phyloP scores from a whole-genome alignment of 2,113 vertebrate species.

The Podarcis muralis region DNA sequence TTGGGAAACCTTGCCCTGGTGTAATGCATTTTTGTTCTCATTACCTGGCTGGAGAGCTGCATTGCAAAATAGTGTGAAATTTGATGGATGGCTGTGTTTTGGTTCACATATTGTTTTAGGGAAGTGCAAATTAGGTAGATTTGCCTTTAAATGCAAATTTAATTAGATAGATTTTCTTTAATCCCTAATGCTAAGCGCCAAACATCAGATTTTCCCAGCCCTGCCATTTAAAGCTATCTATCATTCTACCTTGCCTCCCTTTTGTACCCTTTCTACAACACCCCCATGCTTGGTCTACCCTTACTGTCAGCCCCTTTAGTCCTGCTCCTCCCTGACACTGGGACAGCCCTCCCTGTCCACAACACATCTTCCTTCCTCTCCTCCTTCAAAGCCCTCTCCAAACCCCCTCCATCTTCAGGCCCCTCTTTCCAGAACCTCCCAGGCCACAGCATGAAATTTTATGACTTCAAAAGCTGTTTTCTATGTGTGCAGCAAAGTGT shows the following conservation, averaged over 20 bases:
- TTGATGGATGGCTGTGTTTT: no score
- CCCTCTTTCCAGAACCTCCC: not conserved
- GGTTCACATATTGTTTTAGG: no score
- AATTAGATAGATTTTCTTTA: no score
- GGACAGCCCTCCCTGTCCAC: not conserved
- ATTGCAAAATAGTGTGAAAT: no score
- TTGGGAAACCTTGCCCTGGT: no score
- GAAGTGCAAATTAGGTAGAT: no score
- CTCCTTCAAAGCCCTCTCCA: not conserved
- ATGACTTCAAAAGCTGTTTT: conserved; percentile 15
- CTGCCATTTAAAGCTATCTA: not conserved
- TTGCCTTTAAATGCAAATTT: no score
- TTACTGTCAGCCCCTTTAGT: not conserved
- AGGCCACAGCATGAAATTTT: not conserved
- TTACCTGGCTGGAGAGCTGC: no score
- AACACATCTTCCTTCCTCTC: not conserved
- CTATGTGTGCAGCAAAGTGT: conserved; percentile 8
- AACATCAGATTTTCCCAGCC: not conserved
- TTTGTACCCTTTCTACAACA: not conserved
- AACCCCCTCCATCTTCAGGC: not conserved
- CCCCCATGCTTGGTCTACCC: not conserved
- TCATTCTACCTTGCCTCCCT: not conserved
- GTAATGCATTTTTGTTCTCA: no score
- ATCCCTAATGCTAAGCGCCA: not conserved
- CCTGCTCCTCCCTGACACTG: no score